These are phyloP conservation scores for Dolichopus griseipennis DNA, from an alignment of 2,888 invertebrate genomes.

Conservation along the genomic window DNA sequence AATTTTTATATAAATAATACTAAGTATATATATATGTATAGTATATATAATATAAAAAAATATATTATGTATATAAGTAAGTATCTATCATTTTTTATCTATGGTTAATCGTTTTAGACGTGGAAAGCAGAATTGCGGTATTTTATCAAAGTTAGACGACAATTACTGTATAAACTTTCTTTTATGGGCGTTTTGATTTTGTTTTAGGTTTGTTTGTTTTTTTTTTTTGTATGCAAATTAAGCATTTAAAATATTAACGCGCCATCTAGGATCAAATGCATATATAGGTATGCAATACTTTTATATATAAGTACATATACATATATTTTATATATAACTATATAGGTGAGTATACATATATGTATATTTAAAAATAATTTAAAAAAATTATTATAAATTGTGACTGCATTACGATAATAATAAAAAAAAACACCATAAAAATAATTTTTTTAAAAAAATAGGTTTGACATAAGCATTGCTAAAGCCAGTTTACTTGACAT, in stretches of 20 bases:
- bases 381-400: not conserved
- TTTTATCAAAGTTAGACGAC: slow-evolving; percentile 1
- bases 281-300: too few relatives aligned
- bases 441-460: not conserved
- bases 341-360: too few relatives aligned
- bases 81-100: too few relatives aligned
- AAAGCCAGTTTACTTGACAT: not conserved
- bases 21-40: too few relatives aligned
- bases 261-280: not conserved
- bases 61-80: too few relatives aligned
- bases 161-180: not conserved
- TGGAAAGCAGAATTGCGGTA: not conserved
- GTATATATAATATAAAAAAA: too few relatives aligned
- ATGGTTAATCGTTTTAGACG: not conserved
- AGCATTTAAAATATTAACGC: not conserved
- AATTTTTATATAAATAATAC: too few relatives aligned
- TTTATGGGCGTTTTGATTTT: not conserved
- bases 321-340: too few relatives aligned
- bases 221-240: not conserved
- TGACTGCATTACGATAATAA: not conserved
- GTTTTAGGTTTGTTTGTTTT: not conserved
- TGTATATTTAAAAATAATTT: not conserved
- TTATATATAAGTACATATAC: too few relatives aligned
- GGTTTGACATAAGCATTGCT: not conserved
- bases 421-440: too few relatives aligned